A percentile compares a stretch with the other conserved stretches of the same genome.
These are phyloP conservation scores for Scophthalmus maximus DNA, from an alignment of 2,113 vertebrate genomes.

Conservation along the genomic window DNA sequence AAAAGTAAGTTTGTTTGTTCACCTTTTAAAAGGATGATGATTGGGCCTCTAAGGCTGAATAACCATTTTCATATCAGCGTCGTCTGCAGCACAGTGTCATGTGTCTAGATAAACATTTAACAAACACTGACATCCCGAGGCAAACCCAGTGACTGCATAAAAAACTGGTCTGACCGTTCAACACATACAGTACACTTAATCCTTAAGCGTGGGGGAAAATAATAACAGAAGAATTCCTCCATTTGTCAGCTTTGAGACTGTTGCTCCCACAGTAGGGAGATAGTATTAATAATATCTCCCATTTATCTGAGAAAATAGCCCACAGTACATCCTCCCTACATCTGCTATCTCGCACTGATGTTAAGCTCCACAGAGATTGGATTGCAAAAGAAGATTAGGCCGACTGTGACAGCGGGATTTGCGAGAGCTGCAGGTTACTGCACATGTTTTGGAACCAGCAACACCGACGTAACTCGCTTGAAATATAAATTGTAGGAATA, in stretches of 20 bases:
- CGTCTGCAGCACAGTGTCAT: neutral
- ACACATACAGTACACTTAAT: neutral
- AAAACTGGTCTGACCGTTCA: neutral
- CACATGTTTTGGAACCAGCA: slow-evolving; percentile 18
- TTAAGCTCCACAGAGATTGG: slow-evolving; percentile 58
- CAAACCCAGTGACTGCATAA: neutral
- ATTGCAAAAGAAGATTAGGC: slow-evolving; percentile 60
- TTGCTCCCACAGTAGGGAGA: neutral
- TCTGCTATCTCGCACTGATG: slow-evolving; percentile 48
- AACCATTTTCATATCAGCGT: neutral
- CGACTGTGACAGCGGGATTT: slow-evolving; percentile 52
- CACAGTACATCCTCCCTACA: slow-evolving; percentile 32
- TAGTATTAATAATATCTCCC: slow-evolving; percentile 33
- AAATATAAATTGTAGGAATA: neutral
- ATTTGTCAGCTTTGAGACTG: neutral
- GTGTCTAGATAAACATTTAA: neutral
- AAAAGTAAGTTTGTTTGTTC: slow-evolving; percentile 1
- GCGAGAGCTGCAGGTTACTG: slow-evolving; percentile 43
- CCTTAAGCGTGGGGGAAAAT: neutral
- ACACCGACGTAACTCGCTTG: neutral
- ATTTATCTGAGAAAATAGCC: slow-evolving; percentile 41
- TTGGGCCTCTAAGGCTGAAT: slow-evolving; percentile 1
- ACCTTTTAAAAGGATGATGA: neutral
- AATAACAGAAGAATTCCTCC: neutral
- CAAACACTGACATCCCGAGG: neutral